Evolutionary conservation across 2,888 invertebrate genomes (phyloP), one percentile per base, ranked within the genome.

Genomic region (Drosophila rubida): DNA sequence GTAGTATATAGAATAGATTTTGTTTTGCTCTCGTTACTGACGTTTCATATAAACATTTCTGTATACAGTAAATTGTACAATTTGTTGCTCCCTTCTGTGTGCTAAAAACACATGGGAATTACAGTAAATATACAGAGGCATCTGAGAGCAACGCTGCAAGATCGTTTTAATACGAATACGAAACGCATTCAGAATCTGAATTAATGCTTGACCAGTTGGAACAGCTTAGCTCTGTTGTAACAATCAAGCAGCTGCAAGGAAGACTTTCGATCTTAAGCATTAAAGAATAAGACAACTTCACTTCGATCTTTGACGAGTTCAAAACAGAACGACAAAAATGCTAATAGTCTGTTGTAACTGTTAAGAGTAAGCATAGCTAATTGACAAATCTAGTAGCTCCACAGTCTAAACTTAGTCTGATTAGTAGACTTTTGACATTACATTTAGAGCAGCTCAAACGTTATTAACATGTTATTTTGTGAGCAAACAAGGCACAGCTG

Each of bases 31-130:
- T 62, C 78, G 61, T 51, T 67, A 80, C 80, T 69, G 83, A 72
- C 80, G 63, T 80, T 76, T 83, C 37, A 50, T 76, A 80, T 86
- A 80, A 73, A 86, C 77, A 84, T 61, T 84, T 84, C 55, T 74
- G 83, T 71, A 58, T 66, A 78, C 58, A 64, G 48, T 55, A 48
- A 77, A 68, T 70, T 62, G 19, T 50, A 61, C 55, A 72, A 67
- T 62, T 59, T 54, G 62, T 74, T 57, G 50, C 48, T 69, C 32
- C 54, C 69, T 27, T 60, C 53, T 53, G 5, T 60, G 39, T 42
- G 22, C 53, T 30, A 42, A 44, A 50, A 45, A 54, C 63, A 72
- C 63, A 75, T 74, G 71, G 69, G 48, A 58, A 49, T 45, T 37
- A 41, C 74, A 60, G 46, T 55, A 30, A 57, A 60, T 60, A 75